Evolutionary conservation across 2,888 invertebrate genomes (phyloP).

Genomic region (Drosophila flavopinicola): DNA sequence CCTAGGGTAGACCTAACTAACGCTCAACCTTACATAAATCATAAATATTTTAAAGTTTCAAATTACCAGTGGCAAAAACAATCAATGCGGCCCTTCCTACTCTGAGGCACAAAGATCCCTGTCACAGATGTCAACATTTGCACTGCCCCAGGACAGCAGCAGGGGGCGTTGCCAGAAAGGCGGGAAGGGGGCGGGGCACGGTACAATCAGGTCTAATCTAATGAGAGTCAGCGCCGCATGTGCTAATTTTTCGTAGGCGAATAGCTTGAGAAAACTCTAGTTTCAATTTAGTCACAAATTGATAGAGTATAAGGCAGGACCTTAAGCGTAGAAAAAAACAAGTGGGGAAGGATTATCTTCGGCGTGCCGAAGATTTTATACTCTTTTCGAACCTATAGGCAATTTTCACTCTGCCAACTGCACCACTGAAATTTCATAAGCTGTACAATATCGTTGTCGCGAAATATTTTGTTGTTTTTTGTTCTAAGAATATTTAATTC

Average conservation of each 20-base stretch:
- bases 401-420: too few relatives aligned
- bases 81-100: constrained; percentile 50
- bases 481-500: too few relatives aligned
- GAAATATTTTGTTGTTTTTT: too few relatives aligned
- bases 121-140: constrained; percentile 72
- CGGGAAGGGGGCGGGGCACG: background rate
- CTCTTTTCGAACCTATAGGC: too few relatives aligned
- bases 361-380: too few relatives aligned
- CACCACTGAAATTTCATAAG: too few relatives aligned
- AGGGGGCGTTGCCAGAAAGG: too few relatives aligned
- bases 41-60: constrained; percentile 76
- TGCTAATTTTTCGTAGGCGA: constrained; percentile 22
- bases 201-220: constrained; percentile 71
- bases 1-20: constrained; percentile 42
- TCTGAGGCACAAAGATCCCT: constrained; percentile 15
- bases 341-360: too few relatives aligned
- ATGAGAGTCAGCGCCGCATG: constrained; percentile 57
- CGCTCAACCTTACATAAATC: constrained; percentile 70
- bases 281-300: background rate
- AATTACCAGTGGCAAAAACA: constrained; percentile 74
- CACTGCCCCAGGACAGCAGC: constrained; percentile 30
- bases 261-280: background rate
- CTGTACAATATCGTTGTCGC: too few relatives aligned
- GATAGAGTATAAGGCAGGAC: background rate
- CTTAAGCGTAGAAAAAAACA: background rate